Percentiles rank a stretch among this genome's conserved stretches.
Evolutionary conservation across 2,113 vertebrate genomes (phyloP).

Genomic region (Gnathonemus echidnorhynchus): DNA sequence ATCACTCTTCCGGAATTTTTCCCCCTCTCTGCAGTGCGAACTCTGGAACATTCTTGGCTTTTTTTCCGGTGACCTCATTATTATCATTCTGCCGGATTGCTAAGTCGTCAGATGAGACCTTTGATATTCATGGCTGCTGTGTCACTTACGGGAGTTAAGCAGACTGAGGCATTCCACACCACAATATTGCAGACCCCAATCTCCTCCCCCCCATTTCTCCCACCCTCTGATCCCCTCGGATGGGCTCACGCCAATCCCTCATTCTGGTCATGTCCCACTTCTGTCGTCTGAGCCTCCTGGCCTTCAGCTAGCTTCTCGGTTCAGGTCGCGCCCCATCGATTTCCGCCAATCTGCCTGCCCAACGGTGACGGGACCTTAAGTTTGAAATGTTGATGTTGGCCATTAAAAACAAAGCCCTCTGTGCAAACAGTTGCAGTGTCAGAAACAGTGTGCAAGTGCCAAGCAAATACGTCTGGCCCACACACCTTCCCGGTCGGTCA

Average conservation of each 20-base stretch:
- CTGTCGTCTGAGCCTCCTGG: background rate
- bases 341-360: background rate
- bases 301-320: background rate
- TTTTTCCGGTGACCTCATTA: slow-evolving; percentile 30
- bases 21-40: slow-evolving; percentile 26
- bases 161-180: slow-evolving; percentile 5
- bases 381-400: background rate
- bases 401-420: background rate
- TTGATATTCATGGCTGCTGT: slow-evolving; percentile 33
- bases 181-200: slow-evolving; percentile 8
- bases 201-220: background rate
- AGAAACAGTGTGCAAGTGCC: background rate
- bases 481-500: background rate
- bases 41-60: slow-evolving; percentile 3
- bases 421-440: background rate
- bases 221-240: background rate
- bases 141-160: slow-evolving; percentile 19
- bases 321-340: background rate
- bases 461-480: background rate
- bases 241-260: background rate
- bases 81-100: slow-evolving; percentile 21
- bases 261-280: slow-evolving; percentile 16
- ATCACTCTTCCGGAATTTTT: background rate
- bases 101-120: slow-evolving; percentile 24
- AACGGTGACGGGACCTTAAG: background rate